Conservation (phyloP, 2,113 vertebrate genomes). For the Sinosuthora webbiana region DNA sequence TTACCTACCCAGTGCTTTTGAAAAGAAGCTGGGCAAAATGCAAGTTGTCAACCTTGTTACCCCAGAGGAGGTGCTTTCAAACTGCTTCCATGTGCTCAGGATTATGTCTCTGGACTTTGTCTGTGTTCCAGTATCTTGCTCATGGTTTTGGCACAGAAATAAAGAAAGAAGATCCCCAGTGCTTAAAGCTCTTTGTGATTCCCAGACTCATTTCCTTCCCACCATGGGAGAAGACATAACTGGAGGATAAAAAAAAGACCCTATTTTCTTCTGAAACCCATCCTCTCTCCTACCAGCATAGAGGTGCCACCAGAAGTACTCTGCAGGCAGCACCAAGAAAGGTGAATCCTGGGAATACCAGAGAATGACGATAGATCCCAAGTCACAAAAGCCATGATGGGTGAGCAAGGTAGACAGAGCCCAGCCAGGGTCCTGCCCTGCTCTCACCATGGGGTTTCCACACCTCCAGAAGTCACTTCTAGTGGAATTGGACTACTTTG, state of each 20-base stretch:
- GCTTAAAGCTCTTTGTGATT: slow-evolving; percentile 31
- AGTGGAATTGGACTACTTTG: background rate
- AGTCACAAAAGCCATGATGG: background rate
- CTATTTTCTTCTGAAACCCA: background rate
- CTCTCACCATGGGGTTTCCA: background rate
- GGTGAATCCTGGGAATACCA: background rate
- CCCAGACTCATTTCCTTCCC: slow-evolving; percentile 41
- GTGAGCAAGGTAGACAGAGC: background rate
- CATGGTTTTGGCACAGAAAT: slow-evolving; percentile 50
- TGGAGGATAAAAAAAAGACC: background rate
- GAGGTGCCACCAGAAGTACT: background rate
- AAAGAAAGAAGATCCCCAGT: slow-evolving; percentile 41
- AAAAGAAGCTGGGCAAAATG: background rate
- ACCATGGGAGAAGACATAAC: background rate
- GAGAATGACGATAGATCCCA: background rate
- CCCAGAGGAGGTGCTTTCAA: background rate
- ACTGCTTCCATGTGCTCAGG: slow-evolving; percentile 21
- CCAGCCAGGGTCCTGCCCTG: background rate
- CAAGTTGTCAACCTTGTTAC: background rate
- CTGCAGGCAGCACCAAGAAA: background rate
- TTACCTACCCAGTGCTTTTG: background rate
- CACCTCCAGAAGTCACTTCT: background rate
- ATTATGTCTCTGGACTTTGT: slow-evolving; percentile 8
- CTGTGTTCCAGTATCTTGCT: slow-evolving; percentile 35
- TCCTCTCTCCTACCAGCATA: background rate